Evolutionary conservation across 2,797 vertebrate species (phyloP).

Genomic region (Sphenopsis melanotis): DNA sequence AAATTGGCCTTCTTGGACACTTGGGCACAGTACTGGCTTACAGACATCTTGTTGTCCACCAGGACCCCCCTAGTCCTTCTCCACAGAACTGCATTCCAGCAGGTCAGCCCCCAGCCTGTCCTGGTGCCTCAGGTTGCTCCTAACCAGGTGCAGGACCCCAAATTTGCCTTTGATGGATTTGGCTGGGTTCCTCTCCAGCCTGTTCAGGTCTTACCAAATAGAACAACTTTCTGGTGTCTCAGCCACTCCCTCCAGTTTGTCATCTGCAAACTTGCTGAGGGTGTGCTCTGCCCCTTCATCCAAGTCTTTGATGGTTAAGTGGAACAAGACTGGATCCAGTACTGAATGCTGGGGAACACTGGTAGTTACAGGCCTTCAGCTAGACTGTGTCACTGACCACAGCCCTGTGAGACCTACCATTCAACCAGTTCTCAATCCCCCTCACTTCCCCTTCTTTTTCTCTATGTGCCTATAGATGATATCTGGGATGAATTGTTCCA

Average conservation of each 20-base stretch:
- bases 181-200: background rate
- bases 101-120: background rate
- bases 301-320: background rate
- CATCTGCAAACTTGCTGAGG: background rate
- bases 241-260: background rate
- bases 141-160: background rate
- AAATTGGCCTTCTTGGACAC: rapidly evolving
- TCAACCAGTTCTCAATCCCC: background rate
- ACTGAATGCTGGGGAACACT: rapidly evolving
- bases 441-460: background rate
- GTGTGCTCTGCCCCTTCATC: rapidly evolving
- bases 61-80: background rate
- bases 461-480: too few relatives aligned
- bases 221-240: background rate
- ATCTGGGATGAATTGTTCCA: background rate
- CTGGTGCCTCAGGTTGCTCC: background rate
- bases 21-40: background rate
- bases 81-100: background rate
- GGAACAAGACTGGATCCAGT: background rate
- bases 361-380: background rate
- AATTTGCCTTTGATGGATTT: background rate
- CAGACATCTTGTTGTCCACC: too few relatives aligned
- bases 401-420: background rate
- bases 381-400: background rate
- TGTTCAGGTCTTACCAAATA: background rate